Conservation (phyloP, 2,113 vertebrate species). For the Ceyx cyanopectus region DNA sequence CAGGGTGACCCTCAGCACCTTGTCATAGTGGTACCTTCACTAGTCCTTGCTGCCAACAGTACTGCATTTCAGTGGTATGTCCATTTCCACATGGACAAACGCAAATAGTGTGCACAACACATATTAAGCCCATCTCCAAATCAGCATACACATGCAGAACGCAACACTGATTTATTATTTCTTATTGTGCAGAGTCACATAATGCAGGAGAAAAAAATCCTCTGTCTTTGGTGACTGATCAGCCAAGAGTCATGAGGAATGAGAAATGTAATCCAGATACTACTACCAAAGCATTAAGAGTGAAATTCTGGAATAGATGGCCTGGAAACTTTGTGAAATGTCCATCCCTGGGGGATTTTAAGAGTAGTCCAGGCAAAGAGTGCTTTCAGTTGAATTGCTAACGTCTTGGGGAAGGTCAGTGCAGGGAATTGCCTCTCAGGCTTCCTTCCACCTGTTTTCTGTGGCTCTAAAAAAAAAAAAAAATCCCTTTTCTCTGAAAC, state of each 20-base stretch:
- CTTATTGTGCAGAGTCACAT: not conserved
- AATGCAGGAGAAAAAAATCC: not conserved
- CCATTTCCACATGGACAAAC: not conserved
- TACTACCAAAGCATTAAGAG: not conserved
- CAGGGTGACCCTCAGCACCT: not conserved
- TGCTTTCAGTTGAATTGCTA: not conserved
- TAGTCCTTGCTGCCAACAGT: not conserved
- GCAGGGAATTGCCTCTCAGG: not conserved
- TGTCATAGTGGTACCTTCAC: accelerated
- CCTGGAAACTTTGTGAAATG: slow-evolving; percentile 35
- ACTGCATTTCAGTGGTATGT: not conserved
- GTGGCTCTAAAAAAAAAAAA: not conserved
- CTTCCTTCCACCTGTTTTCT: not conserved
- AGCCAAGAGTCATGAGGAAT: not conserved
- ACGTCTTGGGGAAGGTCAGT: not conserved
- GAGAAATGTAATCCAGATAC: not conserved
- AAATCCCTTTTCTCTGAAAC: not conserved
- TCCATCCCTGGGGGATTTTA: not conserved
- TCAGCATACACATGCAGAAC: not conserved
- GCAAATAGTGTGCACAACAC: not conserved
- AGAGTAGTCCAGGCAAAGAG: not conserved
- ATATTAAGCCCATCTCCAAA: not conserved
- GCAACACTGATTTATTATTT: not conserved
- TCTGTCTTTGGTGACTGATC: not conserved
- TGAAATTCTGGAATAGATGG: slow-evolving; percentile 22